Percentiles rank a stretch among this genome's conserved stretches.
Evolutionary conservation across 2,797 vertebrate genomes (phyloP).

Genomic region (Sebastes minor): DNA sequence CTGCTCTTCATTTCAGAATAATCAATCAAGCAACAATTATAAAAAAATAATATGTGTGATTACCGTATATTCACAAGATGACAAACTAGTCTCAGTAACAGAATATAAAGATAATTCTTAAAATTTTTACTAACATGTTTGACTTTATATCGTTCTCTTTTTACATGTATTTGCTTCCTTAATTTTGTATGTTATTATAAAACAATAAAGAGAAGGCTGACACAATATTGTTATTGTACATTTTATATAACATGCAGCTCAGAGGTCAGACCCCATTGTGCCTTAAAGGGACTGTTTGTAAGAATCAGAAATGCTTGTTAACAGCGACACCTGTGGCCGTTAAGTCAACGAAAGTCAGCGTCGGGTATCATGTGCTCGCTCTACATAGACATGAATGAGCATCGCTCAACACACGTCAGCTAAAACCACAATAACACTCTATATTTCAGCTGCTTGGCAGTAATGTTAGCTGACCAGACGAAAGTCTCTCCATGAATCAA

Average conservation of each 20-base stretch:
- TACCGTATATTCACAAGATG: not conserved
- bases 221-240: not conserved
- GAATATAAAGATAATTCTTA: not conserved
- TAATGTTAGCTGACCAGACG: too few relatives aligned
- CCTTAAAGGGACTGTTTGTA: not conserved
- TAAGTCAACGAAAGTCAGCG: too few relatives aligned
- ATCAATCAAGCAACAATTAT: not conserved
- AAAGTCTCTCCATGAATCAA: rapidly evolving
- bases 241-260: not conserved
- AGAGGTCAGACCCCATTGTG: not conserved
- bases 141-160: not conserved
- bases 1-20: not conserved
- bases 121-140: not conserved
- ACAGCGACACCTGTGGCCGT: too few relatives aligned
- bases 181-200: not conserved
- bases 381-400: not conserved
- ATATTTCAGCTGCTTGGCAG: too few relatives aligned
- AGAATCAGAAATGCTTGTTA: too few relatives aligned
- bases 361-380: too few relatives aligned
- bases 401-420: too few relatives aligned
- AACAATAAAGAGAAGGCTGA: not conserved
- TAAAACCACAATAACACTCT: too few relatives aligned
- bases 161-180: not conserved
- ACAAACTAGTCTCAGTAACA: not conserved
- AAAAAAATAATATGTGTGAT: not conserved